Percentiles rank a stretch among this genome's conserved stretches.
These are phyloP conservation scores for Malthinus flaveolus DNA, from an alignment of 2,888 invertebrate genomes.

Conservation along the genomic window DNA sequence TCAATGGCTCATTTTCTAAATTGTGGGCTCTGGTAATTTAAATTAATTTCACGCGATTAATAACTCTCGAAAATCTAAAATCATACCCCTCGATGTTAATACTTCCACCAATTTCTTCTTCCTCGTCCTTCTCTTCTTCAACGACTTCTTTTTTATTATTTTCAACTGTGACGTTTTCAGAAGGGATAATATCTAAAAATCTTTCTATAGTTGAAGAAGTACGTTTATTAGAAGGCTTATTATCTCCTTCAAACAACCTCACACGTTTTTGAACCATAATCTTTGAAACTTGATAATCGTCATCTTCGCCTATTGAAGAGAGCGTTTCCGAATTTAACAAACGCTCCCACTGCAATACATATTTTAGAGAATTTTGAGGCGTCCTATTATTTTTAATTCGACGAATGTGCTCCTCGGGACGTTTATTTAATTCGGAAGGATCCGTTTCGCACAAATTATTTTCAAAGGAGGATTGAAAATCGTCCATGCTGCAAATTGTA, in stretches of 20 bases:
- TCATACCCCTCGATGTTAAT: too few relatives aligned
- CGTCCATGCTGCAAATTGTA: too few relatives aligned
- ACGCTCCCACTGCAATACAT: slow-evolving; percentile 20
- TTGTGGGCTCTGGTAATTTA: too few relatives aligned
- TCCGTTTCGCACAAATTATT: too few relatives aligned
- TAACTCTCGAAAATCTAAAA: too few relatives aligned
- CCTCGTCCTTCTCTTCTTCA: too few relatives aligned
- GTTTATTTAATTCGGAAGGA: background rate
- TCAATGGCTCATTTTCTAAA: too few relatives aligned
- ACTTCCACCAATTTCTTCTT: too few relatives aligned
- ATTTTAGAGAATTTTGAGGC: slow-evolving; percentile 9
- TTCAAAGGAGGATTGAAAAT: too few relatives aligned
- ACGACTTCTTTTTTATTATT: background rate
- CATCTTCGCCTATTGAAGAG: background rate
- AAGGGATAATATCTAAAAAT: slow-evolving; percentile 7
- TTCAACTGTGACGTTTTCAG: background rate
- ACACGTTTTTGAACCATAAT: slow-evolving; percentile 13
- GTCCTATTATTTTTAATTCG: slow-evolving; percentile 7
- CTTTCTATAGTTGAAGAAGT: slow-evolving; percentile 15
- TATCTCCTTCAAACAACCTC: slow-evolving; percentile 13
- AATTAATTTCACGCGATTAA: too few relatives aligned
- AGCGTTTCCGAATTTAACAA: too few relatives aligned
- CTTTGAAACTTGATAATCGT: slow-evolving; percentile 3
- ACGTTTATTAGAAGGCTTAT: slow-evolving; percentile 8
- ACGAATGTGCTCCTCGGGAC: slow-evolving; percentile 7